Evolutionary conservation across 2,797 vertebrate species (phyloP), one percentile per base, ranked within the genome.

Genomic region (Cottoperca gobio): DNA sequence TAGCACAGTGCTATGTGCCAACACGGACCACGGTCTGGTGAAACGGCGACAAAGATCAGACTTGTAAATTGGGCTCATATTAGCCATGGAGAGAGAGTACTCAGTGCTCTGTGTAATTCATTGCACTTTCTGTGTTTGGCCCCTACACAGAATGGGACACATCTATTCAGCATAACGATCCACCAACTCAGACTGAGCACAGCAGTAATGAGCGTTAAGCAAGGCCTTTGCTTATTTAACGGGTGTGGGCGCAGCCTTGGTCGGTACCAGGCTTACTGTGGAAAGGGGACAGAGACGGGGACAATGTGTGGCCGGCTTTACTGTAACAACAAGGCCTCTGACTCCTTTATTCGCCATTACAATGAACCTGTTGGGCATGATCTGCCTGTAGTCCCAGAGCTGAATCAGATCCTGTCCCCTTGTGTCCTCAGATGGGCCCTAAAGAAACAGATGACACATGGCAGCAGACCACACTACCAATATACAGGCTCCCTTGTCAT

Each of bases 341-440:
- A 49, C 17, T 48, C 84, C 69, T 91, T 91, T 91, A 89, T 92
- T 89, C 81, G 66, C 77, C 48, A 68, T 79, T 70, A 88, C 81
- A 91, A 92, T 84, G 80, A 76, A 82, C 64, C 75, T 68, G 68
- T 66, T 69, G 54, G 80, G 59, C 46, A 54, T 74, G 60, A 85
- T 86, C 81, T 80, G 85, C 70, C 52, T 53, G 73, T n/a, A 65
- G 62, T 69, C 57, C 68, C 45, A 35, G 42, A 87, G 88, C 89
- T 93, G 90, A 94, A 83, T 92, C 90, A 94, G 86, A 91, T 91
- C 88, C 91, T 91, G 90, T 88, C 71, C 84, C 28, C 85, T 75
- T 86, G 76, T 90, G 86, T 91, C 84, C 73, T 86, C 66, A 42
- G 49, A 78, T 23, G 8, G 70, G 80, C 63, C 82, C 82, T 87